Conservation (phyloP, 1,140 invertebrate species). For the Lepidurus couesii region DNA sequence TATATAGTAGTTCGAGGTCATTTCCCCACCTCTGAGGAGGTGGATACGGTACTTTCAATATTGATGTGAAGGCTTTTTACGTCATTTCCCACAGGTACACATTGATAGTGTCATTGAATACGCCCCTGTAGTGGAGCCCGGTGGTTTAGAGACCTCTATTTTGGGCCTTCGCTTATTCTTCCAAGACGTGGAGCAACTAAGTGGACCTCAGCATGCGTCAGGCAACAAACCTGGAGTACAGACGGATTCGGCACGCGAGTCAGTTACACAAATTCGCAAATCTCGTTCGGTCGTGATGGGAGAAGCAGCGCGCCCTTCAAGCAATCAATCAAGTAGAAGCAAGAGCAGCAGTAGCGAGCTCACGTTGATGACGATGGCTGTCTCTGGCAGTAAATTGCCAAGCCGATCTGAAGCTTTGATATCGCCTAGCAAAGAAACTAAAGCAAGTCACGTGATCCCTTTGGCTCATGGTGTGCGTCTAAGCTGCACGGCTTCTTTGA, state of each 20-base stretch:
- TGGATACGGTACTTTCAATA: neutral
- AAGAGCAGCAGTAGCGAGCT: conserved; percentile 3
- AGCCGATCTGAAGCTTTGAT: conserved; percentile 14
- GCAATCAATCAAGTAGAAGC: neutral
- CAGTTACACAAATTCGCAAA: neutral
- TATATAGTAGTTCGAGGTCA: too few relatives aligned
- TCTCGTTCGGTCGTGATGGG: neutral
- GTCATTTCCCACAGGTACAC: neutral
- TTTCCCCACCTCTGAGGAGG: neutral
- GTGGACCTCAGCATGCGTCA: neutral
- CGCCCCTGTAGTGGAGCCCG: conserved; percentile 13
- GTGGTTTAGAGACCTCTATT: conserved; percentile 25
- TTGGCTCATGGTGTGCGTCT: neutral
- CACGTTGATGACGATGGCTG: neutral
- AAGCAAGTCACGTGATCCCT: neutral
- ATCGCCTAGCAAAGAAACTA: conserved; percentile 19
- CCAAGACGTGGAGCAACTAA: conserved; percentile 25
- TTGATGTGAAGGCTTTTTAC: neutral
- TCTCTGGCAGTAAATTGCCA: neutral
- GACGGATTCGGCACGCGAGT: neutral
- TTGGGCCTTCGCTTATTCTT: conserved; percentile 27
- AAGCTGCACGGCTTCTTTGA: conserved; percentile 2
- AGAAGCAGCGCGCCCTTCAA: neutral
- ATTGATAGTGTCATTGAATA: conserved; percentile 23
- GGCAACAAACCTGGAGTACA: neutral